Evolutionary conservation across 2,888 invertebrate genomes (phyloP).

Genomic region (Drosophila bunnanda): DNA sequence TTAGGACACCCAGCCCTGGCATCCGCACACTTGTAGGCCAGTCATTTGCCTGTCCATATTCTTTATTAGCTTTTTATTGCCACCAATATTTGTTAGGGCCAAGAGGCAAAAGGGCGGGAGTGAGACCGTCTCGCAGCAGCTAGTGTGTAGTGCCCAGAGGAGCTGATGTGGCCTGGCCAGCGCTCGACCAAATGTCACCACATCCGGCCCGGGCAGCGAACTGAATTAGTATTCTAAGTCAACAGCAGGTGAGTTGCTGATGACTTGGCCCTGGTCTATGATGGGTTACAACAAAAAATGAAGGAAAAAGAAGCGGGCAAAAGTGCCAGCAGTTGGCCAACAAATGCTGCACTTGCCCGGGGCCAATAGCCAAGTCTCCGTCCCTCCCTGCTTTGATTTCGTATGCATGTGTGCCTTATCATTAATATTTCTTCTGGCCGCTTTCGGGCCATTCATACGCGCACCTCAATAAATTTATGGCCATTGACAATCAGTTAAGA

Average conservation of each 20-base stretch:
- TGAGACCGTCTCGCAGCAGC: conserved; percentile 11
- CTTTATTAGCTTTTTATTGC: conserved; percentile 80
- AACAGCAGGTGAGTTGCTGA: conserved; percentile 48
- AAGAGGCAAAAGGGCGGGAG: conserved; percentile 23
- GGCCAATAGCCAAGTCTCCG: conserved; percentile 7
- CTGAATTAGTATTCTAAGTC: conserved; percentile 80
- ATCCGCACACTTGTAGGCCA: conserved; percentile 58
- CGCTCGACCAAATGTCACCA: conserved; percentile 73
- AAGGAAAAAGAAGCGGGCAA: conserved; percentile 12
- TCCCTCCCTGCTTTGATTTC: conserved; percentile 60
- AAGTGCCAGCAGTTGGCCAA: conserved; percentile 45
- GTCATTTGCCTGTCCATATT: conserved; percentile 49
- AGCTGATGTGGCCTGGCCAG: conserved; percentile 25
- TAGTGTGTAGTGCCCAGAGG: neutral
- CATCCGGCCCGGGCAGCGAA: conserved; percentile 67
- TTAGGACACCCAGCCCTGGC: conserved; percentile 19
- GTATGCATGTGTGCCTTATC: conserved; percentile 63
- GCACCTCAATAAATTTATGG: conserved; percentile 66
- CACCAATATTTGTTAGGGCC: conserved; percentile 70
- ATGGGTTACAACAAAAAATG: conserved; percentile 2
- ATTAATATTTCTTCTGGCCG: conserved; percentile 67
- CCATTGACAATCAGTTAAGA: conserved; percentile 79
- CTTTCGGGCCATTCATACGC: conserved; percentile 40
- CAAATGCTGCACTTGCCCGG: conserved; percentile 59
- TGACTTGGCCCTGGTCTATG: conserved; percentile 43